Evolutionary conservation across 2,888 invertebrate genomes (phyloP), one percentile per base, ranked within the genome.

Genomic region (Tetragonula carbonaria): DNA sequence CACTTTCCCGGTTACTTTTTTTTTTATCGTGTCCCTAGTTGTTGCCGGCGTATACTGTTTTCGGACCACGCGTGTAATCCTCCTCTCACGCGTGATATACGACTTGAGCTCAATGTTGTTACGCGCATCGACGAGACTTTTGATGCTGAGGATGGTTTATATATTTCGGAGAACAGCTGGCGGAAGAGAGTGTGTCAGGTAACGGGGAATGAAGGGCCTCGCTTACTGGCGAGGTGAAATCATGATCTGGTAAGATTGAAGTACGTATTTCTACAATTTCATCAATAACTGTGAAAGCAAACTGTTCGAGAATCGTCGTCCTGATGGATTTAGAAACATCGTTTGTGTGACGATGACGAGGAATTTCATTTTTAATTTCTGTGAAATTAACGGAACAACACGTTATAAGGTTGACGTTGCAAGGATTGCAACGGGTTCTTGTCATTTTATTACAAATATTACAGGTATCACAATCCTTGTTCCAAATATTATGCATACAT

Each of bases 1-100:
- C 6, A 21, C 38, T 28, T 59, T n/a, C 33, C 76, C 71, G 72
- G 66, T 78, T 53, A 63, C 53, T 68, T 3, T 8, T 70, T 84
- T 84, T 8, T 70, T 84, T 80, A 68, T 63, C 55, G 53, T 38
- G 28, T 13, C 21, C 55, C 67, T 74, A 28, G 65, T 68, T 67
- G 65, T 74, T 74, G 5, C 62, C 59, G 38, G 21, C 18, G 23
- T 33, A 23, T 57, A 28, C 33, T 75, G 45, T 85, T 78, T 66
- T 28, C 53, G 66, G 85, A 78, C 85, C 84, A 80, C 85, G 80
- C 77, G 73, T 55, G 80, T 65, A 55, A 80, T 78, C 53, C 57
- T 50, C 76, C 51, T 57, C 51, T 28, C 57, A 1, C 45, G 1
- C 8, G 50, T 78, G 80, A 78, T 75, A 63, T 82, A 78, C 55